phyloP scores from a whole-genome alignment of 2,888 invertebrate species.

The Dermolepida albohirtum region DNA sequence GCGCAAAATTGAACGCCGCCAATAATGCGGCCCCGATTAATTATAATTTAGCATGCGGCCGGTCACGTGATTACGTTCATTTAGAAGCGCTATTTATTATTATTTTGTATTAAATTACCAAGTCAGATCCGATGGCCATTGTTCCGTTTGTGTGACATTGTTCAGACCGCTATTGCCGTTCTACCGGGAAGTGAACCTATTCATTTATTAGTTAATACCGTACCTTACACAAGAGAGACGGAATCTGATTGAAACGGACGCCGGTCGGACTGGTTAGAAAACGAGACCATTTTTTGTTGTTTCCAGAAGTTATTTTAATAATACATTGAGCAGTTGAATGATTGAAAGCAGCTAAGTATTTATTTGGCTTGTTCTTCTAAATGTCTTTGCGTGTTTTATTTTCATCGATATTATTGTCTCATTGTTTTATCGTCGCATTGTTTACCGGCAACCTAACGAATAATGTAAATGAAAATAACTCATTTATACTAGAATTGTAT shows the following conservation, averaged over 20 bases:
- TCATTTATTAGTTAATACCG: no score
- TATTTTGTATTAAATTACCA: conserved; percentile 44
- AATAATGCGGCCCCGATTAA: conserved; percentile 19
- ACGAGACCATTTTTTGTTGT: background rate
- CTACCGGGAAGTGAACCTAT: conserved; percentile 39
- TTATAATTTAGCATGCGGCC: conserved; percentile 33
- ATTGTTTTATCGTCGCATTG: no score
- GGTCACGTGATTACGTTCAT: conserved; percentile 39
- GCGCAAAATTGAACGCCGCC: no score
- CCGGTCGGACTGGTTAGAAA: conserved; percentile 2
- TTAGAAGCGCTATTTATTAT: conserved; percentile 38
- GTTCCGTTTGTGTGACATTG: conserved; percentile 44
- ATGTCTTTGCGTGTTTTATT: no score
- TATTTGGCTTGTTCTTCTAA: no score
- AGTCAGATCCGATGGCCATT: conserved; percentile 39
- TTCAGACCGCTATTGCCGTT: conserved; percentile 18
- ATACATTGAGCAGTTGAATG: background rate
- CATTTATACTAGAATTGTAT: no score
- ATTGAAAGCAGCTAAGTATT: no score
- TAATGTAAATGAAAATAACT: background rate
- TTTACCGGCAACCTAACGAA: background rate
- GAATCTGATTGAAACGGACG: background rate
- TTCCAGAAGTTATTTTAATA: background rate
- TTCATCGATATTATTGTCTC: no score
- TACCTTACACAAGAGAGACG: no score